These are phyloP conservation scores for Elegia similella DNA, from an alignment of 2,888 invertebrate genomes.

Conservation along the genomic window DNA sequence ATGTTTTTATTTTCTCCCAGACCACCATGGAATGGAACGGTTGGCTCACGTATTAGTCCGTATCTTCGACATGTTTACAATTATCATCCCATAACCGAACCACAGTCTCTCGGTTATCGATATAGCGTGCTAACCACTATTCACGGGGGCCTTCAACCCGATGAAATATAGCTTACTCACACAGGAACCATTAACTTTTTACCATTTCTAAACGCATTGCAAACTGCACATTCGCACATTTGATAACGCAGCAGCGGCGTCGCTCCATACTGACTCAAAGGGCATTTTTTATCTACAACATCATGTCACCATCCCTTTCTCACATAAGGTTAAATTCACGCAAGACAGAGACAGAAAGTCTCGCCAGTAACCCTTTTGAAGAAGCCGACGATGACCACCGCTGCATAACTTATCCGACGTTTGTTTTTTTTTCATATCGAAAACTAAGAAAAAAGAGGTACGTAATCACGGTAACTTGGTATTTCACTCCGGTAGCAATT, in stretches of 20 bases:
- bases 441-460: conserved; percentile 67
- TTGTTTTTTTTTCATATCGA: conserved; percentile 68
- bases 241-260: conserved; percentile 46
- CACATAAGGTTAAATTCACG: conserved; percentile 23
- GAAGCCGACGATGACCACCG: conserved; percentile 69
- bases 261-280: conserved; percentile 56
- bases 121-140: no score
- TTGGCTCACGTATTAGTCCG: no score
- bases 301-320: conserved; percentile 40
- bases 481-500: conserved; percentile 67
- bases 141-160: no score
- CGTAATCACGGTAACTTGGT: conserved; percentile 53
- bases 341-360: conserved; percentile 45
- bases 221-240: conserved; percentile 40
- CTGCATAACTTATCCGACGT: conserved; percentile 60
- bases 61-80: no score
- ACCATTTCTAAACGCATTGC: conserved; percentile 8
- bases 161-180: no score
- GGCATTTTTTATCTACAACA: conserved; percentile 60
- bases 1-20: no score
- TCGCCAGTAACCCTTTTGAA: conserved; percentile 67
- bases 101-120: no score
- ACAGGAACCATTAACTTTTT: no score
- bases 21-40: background rate
- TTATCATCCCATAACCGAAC: no score